Percentiles rank a stretch among this genome's conserved stretches.
Conservation (phyloP, 2,888 invertebrate species). For the Oscheius onirici region DNA sequence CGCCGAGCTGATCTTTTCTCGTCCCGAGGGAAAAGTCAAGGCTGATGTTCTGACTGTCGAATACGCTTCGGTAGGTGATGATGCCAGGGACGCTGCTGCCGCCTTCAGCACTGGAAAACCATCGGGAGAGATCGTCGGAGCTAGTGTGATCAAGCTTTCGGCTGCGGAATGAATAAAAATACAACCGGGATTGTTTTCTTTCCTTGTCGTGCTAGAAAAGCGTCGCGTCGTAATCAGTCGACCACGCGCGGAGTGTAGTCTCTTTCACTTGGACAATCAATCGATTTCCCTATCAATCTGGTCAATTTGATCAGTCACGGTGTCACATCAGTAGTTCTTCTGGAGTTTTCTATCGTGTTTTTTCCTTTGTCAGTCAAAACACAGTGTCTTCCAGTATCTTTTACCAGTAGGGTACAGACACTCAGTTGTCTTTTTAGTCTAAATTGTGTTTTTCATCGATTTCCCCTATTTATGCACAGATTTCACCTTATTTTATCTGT, state of each 20-base stretch:
- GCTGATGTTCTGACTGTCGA: constrained; percentile 43
- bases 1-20: constrained; percentile 41
- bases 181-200: no score
- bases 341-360: background rate
- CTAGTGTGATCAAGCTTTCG: constrained; percentile 46
- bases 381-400: no score
- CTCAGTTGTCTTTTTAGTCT: no score
- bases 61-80: constrained; percentile 40
- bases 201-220: no score
- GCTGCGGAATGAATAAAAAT: constrained; percentile 39
- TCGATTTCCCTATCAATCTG: constrained; percentile 21
- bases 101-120: constrained; percentile 39
- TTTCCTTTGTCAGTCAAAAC: background rate
- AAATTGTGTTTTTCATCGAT: no score
- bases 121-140: constrained; percentile 39
- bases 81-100: constrained; percentile 36
- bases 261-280: background rate
- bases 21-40: constrained; percentile 39
- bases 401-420: no score
- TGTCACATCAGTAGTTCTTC: background rate
- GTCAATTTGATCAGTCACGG: background rate
- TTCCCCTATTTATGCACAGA: no score
- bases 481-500: no score
- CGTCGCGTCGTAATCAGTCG: constrained; percentile 4
- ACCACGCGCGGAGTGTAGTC: constrained; percentile 16